Base-by-base conservation (phyloP, 2,888 invertebrate species). In the Mesorhabditis sp. region DNA sequence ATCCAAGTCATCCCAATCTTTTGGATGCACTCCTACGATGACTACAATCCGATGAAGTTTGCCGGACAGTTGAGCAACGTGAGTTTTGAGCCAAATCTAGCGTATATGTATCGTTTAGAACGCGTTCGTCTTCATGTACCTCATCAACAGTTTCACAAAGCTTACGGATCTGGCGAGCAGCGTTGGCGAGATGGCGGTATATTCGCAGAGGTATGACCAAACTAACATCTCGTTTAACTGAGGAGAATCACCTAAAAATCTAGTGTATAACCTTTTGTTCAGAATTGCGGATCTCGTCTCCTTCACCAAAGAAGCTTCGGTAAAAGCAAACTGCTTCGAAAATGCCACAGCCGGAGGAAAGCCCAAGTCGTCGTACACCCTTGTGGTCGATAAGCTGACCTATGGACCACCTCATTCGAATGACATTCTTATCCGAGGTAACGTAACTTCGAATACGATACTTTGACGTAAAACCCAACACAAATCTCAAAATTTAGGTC, bases 91-190 rank as follows among this genome's bases (percentile, higher is more conserved):
- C 28, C 41, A 58, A 65, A 41, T 61, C 15, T 44, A 41, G 7
- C 41, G 7, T 70, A 72, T 43, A 4, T 4, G 5, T 3, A 41
- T 44, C 6, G 86, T 84, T 65, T 84, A 89, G 88, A 89, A 88
- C 83, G 86, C 89, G 3, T 90, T 90, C 84, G 87, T 89, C 66
- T 87, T 87, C 70, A 89, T 90, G 67, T 89, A 89, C 80, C 86
- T 90, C 69, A 88, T 90, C 75, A 88, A 85, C 79, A 87, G 87
- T 72, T 89, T 90, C 82, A 89, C 89, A 41, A 86, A 85, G 65
- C 82, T 90, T 66, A 88, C 89, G 15, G 89, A 89, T 79, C 83
- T 89, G 73, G 87, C 89, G 0, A 80, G 83, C 28, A 82, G 86
- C 70, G 84, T 88, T 4, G 87, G 88, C 15, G 87, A 88, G 62